phyloP scores from a whole-genome alignment of 2,113 vertebrate species.

The Furnarius figulus region DNA sequence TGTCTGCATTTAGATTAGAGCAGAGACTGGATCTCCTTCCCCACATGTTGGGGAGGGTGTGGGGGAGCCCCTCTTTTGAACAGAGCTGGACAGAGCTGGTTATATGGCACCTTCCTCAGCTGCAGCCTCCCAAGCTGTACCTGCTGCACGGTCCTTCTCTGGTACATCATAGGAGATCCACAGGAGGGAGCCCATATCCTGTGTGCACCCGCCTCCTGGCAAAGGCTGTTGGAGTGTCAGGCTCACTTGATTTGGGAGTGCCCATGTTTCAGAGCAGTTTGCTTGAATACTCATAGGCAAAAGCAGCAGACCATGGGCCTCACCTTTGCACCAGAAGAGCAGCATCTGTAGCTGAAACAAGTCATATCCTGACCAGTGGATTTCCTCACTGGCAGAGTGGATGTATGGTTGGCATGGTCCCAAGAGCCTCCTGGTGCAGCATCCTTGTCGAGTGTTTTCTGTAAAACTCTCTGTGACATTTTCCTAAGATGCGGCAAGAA shows the following conservation, averaged over 20 bases:
- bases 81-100: neutral
- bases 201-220: neutral
- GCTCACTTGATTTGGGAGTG: neutral
- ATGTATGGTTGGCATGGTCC: neutral
- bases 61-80: neutral
- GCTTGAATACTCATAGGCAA: neutral
- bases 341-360: neutral
- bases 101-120: neutral
- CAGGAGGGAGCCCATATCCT: conserved; percentile 39
- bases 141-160: neutral
- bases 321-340: neutral
- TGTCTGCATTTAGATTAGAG: neutral
- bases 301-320: neutral
- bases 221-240: neutral
- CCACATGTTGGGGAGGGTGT: neutral
- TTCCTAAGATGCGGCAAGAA: neutral
- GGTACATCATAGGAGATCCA: neutral
- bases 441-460: neutral
- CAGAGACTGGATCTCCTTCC: neutral
- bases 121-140: neutral
- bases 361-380: neutral
- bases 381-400: neutral
- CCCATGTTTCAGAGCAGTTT: neutral
- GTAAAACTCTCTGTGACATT: neutral
- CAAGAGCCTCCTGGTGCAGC: neutral